Conservation (phyloP, 2,113 vertebrate genomes). For the Barnardius zonarius region DNA sequence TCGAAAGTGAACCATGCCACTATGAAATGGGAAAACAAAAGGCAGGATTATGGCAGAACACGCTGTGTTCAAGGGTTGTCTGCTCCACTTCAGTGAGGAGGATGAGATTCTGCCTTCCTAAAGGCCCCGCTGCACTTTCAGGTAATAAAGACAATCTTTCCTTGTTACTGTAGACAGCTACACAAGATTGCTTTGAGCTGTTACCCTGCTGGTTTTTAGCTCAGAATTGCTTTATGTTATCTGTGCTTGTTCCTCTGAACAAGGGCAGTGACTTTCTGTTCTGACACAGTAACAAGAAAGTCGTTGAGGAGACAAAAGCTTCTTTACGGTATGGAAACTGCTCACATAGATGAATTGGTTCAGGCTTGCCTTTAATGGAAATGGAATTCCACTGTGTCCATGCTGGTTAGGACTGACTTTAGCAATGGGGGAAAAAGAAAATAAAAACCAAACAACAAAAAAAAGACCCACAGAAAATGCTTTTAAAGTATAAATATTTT, state of each 20-base stretch:
- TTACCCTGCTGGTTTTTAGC: background rate
- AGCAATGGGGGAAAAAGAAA: background rate
- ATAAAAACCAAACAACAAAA: background rate
- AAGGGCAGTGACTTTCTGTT: background rate
- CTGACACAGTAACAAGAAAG: background rate
- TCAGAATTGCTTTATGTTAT: background rate
- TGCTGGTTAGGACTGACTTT: background rate
- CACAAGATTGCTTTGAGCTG: background rate
- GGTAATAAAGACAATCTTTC: background rate
- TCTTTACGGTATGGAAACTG: background rate
- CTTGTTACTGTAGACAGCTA: background rate
- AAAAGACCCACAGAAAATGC: background rate
- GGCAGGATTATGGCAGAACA: background rate
- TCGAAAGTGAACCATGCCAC: conserved; percentile 99
- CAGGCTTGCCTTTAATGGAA: background rate
- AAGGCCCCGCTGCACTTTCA: background rate
- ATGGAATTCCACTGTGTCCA: background rate
- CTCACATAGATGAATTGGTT: background rate
- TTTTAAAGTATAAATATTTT: conserved; percentile 40
- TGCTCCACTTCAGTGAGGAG: background rate
- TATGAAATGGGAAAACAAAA: conserved; percentile 60
- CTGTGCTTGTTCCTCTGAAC: background rate
- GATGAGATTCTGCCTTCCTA: background rate
- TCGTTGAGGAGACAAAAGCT: background rate
- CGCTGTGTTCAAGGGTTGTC: background rate